phyloP scores from a whole-genome alignment of 2,113 vertebrate species.

The Crotalus tigris region DNA sequence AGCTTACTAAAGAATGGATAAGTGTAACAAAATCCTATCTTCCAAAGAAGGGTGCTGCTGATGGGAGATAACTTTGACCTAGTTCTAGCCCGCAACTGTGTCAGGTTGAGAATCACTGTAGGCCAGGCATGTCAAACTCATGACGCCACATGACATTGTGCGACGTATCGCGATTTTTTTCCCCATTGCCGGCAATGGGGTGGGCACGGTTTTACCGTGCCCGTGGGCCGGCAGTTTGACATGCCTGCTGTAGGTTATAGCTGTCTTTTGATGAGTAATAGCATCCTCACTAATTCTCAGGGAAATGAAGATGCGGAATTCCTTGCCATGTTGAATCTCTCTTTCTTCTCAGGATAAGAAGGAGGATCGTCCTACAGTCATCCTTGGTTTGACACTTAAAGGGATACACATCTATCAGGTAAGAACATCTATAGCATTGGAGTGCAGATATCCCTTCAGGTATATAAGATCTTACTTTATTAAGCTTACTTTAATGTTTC shows the following conservation, averaged over 20 bases:
- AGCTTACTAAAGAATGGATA: not conserved
- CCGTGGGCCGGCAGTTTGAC: no score
- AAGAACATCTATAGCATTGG: constrained; percentile 36
- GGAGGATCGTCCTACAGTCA: constrained; percentile 76
- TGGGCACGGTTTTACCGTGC: no score
- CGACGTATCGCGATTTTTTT: no score
- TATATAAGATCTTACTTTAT: not conserved
- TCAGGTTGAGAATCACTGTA: not conserved
- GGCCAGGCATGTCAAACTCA: not conserved
- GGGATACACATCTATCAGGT: constrained; percentile 94
- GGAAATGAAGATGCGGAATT: not conserved
- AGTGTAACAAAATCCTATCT: not conserved
- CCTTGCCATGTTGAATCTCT: not conserved
- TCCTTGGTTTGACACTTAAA: constrained; percentile 86
- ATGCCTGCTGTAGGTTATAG: not conserved
- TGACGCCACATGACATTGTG: rapidly evolving
- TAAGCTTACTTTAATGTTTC: not conserved
- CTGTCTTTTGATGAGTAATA: not conserved
- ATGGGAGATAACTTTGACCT: not conserved
- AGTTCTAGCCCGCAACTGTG: not conserved
- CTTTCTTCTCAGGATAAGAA: constrained; percentile 82
- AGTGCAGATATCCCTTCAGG: not conserved
- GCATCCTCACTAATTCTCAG: not conserved
- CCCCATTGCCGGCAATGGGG: no score
- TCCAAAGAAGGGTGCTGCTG: not conserved